Percentiles rank a stretch among this genome's conserved stretches.
Conservation (phyloP, 2,113 vertebrate genomes). For the Sylvietta virens region DNA sequence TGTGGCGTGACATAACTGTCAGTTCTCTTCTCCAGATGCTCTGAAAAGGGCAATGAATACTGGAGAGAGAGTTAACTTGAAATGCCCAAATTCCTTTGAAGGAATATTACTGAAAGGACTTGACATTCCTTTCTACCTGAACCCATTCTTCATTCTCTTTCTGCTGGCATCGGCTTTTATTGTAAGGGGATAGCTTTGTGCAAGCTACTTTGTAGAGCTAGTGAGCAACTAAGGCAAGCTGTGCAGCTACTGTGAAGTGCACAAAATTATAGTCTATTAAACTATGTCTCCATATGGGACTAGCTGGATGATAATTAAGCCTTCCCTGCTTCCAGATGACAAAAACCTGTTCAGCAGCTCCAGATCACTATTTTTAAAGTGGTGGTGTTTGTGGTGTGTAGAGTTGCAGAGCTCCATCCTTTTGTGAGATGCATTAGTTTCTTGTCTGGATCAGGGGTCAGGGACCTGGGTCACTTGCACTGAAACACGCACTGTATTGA, state of each 20-base stretch:
- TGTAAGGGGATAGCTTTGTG: background rate
- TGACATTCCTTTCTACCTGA: background rate
- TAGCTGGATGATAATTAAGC: constrained; percentile 17
- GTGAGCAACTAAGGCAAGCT: constrained; percentile 28
- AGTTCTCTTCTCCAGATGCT: background rate
- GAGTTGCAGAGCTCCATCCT: background rate
- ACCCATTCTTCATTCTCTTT: background rate
- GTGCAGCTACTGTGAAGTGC: constrained; percentile 36
- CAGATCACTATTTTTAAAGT: background rate
- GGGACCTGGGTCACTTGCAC: background rate
- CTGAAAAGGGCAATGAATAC: constrained; percentile 3
- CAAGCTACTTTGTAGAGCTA: background rate
- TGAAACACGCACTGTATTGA: background rate
- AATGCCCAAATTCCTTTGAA: constrained; percentile 8
- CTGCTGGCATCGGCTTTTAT: background rate
- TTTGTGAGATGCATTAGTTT: background rate
- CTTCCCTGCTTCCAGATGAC: background rate
- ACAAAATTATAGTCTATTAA: constrained; percentile 40
- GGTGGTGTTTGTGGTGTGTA: background rate
- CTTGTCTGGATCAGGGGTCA: background rate
- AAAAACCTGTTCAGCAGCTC: background rate
- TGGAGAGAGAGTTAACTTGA: background rate
- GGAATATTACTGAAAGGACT: background rate
- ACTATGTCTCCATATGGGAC: constrained; percentile 27
- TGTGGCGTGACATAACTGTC: background rate